phyloP scores from a whole-genome alignment of 2,888 invertebrate genomes.

The Pristionchus maxplancki region DNA sequence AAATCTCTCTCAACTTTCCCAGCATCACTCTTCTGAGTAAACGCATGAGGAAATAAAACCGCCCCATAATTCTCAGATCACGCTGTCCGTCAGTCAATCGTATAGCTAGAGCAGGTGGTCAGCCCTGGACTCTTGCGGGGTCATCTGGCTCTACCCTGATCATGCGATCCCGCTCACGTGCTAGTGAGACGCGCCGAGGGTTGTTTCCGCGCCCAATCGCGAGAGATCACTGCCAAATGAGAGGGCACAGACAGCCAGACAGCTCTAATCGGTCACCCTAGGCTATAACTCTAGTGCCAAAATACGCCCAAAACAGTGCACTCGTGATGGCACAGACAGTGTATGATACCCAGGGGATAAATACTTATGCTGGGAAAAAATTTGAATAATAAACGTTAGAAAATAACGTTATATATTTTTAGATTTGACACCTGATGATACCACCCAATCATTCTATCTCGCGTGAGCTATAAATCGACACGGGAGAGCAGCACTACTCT shows the following conservation, averaged over 20 bases:
- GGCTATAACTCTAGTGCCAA: background rate
- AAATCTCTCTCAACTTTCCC: background rate
- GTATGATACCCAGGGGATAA: no score
- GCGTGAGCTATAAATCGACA: background rate
- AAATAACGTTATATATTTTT: no score
- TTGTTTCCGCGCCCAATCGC: no score
- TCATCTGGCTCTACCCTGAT: background rate
- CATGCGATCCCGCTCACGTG: background rate
- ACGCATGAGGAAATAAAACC: no score
- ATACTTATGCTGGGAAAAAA: no score
- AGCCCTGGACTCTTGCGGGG: background rate
- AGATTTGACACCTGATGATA: no score
- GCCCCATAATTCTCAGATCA: background rate
- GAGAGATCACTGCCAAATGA: background rate
- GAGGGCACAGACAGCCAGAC: background rate
- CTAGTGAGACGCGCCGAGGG: background rate
- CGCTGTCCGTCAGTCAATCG: background rate
- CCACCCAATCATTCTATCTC: background rate
- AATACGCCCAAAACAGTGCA: no score
- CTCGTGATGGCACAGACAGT: no score
- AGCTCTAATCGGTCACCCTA: constrained; percentile 7
- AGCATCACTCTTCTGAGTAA: background rate
- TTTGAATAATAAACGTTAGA: no score
- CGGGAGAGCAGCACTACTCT: background rate
- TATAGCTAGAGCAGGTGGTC: background rate